Evolutionary conservation across 1,140 invertebrate genomes (phyloP), one percentile per base, ranked within the genome.

Genomic region (Drosophila miranda): DNA sequence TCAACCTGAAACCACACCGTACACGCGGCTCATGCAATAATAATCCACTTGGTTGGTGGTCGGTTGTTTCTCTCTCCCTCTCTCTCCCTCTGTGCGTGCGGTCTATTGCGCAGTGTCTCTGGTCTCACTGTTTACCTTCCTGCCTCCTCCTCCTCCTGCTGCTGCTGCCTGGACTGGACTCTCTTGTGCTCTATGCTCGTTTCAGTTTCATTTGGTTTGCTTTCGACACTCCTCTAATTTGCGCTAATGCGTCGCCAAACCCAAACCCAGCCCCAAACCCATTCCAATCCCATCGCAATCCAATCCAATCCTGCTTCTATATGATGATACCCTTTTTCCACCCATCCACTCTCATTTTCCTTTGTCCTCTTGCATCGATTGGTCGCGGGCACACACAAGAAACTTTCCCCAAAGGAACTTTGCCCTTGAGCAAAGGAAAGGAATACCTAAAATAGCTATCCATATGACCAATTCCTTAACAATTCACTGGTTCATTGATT

Each of bases 151-250:
- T 55, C 42, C 16, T 67, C 16, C 16, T 68, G 55, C 54, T 44
- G 62, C 50, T 13, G 3, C 34, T 38, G 4, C 11, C 11, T 11
- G 19, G 0, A 16, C 19, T 19, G 19, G 11, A 38, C 11, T 38
- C 34, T 38, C 34, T 38, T 38, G 34, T 67, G 28, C 63, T 48
- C 56, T 19, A 58, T 42, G 30, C n/a, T 53, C 54, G 38, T 78
- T 79, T 49, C 45, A 69, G 58, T 82, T 58, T 64, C 54, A 50
- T 54, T 57, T 28, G 48, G 48, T 48, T 48, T 59, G 62, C 48
- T 38, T 38, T 26, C 48, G 78, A 59, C 74, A 77, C 78, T 77
- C 78, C 78, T 68, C 51, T 68, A 64, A 70, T 82, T 77, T 62
- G 68, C 55, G 52, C 51, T 77, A 81, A 59, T 80, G 67, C 44